phyloP scores from a whole-genome alignment of 1,140 invertebrate species.

The Hermatobates lingyangjiaoensis region DNA sequence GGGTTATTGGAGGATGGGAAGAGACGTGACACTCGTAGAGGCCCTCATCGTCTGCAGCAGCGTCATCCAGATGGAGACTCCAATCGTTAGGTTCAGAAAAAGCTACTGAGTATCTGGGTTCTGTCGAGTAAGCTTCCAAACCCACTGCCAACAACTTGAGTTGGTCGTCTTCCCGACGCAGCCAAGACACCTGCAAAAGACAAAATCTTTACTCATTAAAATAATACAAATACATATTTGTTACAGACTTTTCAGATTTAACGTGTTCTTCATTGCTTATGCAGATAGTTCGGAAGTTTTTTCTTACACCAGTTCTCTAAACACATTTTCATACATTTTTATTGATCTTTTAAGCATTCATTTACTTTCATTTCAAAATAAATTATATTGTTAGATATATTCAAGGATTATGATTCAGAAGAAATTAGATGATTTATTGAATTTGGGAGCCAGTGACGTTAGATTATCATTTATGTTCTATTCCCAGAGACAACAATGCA shows the following conservation, averaged over 20 bases:
- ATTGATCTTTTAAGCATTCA: background rate
- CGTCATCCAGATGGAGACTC: conserved; percentile 67
- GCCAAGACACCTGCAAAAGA: conserved; percentile 49
- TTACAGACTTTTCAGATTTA: background rate
- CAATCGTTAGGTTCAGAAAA: conserved; percentile 35
- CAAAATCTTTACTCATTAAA: background rate
- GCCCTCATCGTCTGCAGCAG: conserved; percentile 58
- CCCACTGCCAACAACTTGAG: conserved; percentile 56
- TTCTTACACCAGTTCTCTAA: background rate
- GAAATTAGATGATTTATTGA: too few species aligned
- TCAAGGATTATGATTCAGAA: too few species aligned
- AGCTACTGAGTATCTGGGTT: conserved; percentile 22
- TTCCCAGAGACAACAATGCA: too few species aligned
- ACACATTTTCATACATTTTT: background rate
- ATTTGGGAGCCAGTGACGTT: too few species aligned
- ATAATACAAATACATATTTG: too few species aligned
- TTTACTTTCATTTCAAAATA: too few species aligned
- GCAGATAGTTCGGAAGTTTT: background rate
- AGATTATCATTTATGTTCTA: too few species aligned
- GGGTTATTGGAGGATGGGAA: conserved; percentile 66
- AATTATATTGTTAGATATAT: too few species aligned
- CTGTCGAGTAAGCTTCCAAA: conserved; percentile 57
- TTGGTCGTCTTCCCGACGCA: conserved; percentile 46
- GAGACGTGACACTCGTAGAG: conserved; percentile 76
- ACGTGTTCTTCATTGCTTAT: background rate